Percentiles rank a stretch among this genome's conserved stretches.
These are phyloP conservation scores for Eira barbara DNA, from an alignment of 2,113 vertebrate genomes.

Conservation along the genomic window DNA sequence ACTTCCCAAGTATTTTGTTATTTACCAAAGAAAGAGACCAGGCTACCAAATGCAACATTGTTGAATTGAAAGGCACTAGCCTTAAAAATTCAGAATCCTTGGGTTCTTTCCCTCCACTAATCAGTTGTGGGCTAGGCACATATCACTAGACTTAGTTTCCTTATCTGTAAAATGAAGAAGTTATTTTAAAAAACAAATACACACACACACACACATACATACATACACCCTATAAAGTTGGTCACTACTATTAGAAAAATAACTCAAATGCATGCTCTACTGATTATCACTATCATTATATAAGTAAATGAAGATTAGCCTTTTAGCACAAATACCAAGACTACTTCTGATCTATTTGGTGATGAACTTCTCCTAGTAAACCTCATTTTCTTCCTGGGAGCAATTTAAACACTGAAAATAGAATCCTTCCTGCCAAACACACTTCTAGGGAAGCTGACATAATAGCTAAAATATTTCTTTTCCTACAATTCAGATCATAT, in stretches of 20 bases:
- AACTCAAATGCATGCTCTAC: neutral
- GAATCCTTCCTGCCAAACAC: neutral
- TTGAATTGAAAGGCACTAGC: neutral
- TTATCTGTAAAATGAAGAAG: neutral
- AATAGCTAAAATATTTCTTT: neutral
- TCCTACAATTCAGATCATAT: neutral
- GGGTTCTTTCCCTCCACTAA: neutral
- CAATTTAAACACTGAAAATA: neutral
- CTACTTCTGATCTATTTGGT: neutral
- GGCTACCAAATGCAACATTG: neutral
- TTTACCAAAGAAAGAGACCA: neutral
- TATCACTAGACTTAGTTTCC: neutral
- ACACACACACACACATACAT: too few species aligned
- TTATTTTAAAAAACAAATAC: neutral
- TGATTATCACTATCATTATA: neutral
- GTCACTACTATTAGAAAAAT: neutral
- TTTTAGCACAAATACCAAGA: neutral
- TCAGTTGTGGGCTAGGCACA: neutral
- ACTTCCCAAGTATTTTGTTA: neutral
- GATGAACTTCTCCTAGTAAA: neutral
- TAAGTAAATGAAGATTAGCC: neutral
- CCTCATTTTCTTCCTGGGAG: neutral
- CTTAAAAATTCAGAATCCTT: neutral
- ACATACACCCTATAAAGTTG: neutral
- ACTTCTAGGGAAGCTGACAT: neutral